Percentiles rank a stretch among this genome's conserved stretches.
phyloP scores from a whole-genome alignment of 2,888 invertebrate species.

The Ormia ochracea region DNA sequence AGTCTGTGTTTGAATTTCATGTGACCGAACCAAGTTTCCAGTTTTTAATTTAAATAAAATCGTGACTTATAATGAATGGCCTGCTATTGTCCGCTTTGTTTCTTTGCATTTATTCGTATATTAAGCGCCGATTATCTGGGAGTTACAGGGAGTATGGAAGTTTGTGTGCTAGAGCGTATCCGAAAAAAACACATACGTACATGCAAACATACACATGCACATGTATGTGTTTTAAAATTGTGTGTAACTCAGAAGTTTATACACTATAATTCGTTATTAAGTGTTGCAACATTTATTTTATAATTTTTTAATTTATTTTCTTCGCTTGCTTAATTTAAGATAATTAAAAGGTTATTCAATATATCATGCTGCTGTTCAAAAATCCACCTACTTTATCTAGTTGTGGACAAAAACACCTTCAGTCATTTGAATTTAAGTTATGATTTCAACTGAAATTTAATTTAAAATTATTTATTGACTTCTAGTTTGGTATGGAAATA shows the following conservation, averaged over 20 bases:
- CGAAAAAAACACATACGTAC: too few relatives aligned
- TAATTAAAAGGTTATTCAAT: background rate
- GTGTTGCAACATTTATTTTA: conserved; percentile 2
- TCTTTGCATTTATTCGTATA: background rate
- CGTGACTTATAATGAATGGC: background rate
- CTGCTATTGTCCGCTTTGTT: background rate
- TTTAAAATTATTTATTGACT: background rate
- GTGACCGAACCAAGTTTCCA: background rate
- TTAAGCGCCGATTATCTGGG: background rate
- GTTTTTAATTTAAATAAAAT: background rate
- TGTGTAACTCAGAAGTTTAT: too few relatives aligned
- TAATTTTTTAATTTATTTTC: background rate
- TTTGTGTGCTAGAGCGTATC: background rate
- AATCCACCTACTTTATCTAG: conserved; percentile 35
- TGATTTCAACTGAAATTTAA: conserved; percentile 4
- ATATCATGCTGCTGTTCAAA: background rate
- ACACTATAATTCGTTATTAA: too few relatives aligned
- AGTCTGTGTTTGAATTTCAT: background rate
- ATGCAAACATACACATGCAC: too few relatives aligned
- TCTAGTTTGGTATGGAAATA: conserved; percentile 22
- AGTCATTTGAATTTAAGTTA: conserved; percentile 19
- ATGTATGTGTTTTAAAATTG: too few relatives aligned
- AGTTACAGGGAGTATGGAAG: background rate
- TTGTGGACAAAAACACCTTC: background rate
- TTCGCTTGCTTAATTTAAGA: background rate